A percentile compares a stretch with the other conserved stretches of the same genome.
Conservation (phyloP, 2,113 vertebrate genomes). For the Nerophis lumbriciformis region DNA sequence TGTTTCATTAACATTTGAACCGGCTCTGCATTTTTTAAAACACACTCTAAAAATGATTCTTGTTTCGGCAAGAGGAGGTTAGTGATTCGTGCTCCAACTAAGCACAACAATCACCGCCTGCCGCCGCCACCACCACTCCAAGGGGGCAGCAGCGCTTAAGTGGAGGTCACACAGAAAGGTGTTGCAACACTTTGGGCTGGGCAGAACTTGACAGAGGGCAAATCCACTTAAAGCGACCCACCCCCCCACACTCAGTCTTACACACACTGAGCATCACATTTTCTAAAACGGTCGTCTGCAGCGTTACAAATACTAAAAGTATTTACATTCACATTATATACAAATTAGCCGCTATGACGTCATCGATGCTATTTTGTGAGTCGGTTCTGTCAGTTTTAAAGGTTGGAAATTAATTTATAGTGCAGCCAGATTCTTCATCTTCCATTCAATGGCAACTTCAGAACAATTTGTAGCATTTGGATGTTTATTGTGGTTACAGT, state of each 20-base stretch:
- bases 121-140: conserved; percentile 34
- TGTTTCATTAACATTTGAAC: conserved; percentile 80
- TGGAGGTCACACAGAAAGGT: conserved; percentile 55
- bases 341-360: conserved; percentile 19
- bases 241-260: conserved; percentile 25
- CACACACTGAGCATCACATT: conserved; percentile 49
- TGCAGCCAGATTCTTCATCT: conserved; percentile 13
- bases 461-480: background rate
- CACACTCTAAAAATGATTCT: background rate
- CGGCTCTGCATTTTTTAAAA: conserved; percentile 57
- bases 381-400: conserved; percentile 10
- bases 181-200: conserved; percentile 64
- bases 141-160: conserved; percentile 48
- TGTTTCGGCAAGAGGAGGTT: conserved; percentile 9
- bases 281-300: conserved; percentile 31
- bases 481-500: background rate
- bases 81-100: conserved; percentile 34
- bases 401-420: conserved; percentile 5
- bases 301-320: background rate
- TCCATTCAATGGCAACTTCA: background rate
- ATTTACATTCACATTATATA: background rate
- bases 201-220: conserved; percentile 56
- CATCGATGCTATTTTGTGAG: conserved; percentile 25
- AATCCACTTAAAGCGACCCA: conserved; percentile 67
- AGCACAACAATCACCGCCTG: conserved; percentile 31